Evolutionary conservation across 2,113 vertebrate genomes (phyloP).

Genomic region (Lethenteron camtschaticum): DNA sequence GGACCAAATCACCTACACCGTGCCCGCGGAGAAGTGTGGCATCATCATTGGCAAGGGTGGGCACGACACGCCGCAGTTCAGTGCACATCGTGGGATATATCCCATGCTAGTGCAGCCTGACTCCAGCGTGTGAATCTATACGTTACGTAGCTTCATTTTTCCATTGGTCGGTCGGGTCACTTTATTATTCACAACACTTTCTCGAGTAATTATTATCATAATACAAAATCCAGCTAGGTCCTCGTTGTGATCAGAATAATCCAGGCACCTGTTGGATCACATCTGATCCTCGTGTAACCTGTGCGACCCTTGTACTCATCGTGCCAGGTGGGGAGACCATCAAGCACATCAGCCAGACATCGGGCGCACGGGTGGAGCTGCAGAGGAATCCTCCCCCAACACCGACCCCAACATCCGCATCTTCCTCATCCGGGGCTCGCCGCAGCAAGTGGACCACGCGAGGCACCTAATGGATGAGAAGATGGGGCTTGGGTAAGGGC

Average conservation of each 20-base stretch:
- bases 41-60: constrained; percentile 95
- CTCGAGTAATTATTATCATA: background rate
- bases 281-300: background rate
- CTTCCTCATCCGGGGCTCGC: constrained; percentile 78
- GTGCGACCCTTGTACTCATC: constrained; percentile 8
- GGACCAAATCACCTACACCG: constrained; percentile 75
- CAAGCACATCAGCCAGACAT: constrained; percentile 92
- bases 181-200: background rate
- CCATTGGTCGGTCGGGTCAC: background rate
- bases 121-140: constrained; percentile 7
- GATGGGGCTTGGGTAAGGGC: constrained; percentile 43
- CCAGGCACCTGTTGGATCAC: background rate
- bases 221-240: background rate
- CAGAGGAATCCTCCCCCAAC: constrained; percentile 90
- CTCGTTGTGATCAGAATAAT: background rate
- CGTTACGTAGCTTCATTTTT: constrained; percentile 6
- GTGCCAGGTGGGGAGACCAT: constrained; percentile 74
- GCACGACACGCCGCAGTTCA: no score
- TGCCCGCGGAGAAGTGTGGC: constrained; percentile 88
- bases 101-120: background rate
- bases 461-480: constrained; percentile 94
- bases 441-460: constrained; percentile 89
- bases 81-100: background rate
- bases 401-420: constrained; percentile 87
- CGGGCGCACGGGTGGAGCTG: constrained; percentile 80